Evolutionary conservation across 2,888 invertebrate genomes (phyloP), one percentile per base, ranked within the genome.

Genomic region (Plagodis pulveraria): DNA sequence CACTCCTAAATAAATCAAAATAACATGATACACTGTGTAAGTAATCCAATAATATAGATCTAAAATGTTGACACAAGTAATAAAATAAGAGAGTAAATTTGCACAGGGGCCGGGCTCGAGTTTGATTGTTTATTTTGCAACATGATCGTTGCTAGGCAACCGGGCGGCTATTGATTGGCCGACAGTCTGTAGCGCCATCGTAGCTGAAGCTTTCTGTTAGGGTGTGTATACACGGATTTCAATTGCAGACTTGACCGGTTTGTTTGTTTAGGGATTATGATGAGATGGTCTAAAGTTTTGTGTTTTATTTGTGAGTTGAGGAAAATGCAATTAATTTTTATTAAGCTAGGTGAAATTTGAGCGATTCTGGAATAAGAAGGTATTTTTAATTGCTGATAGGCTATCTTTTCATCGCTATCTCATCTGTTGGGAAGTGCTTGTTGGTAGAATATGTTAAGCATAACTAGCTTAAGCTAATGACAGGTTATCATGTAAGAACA

Each of bases 51-150:
- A 87, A 87, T 89, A 89, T 86, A 84, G 80, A 87, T 90, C 84
- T 89, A 90, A 90, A 91, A 86, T 90, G 90, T 93, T 91, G 84
- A 86, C 87, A 84, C 84, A 82, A 87, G 85, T 89, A 90, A 93
- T 93, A 92, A 91, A 91, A 91, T 91, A 89, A 87, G 89, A 86
- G 84, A 86, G 89, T 84, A 91, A 92, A 92, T 91, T 91, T 93
- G 86, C 85, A 86, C 81, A 83, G 83, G 83, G 82, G 83, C 78
- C 75, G 78, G 83, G 81, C 82, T 70, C 77, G 80, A 76, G 75
- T 83, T 80, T 86, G 90, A 90, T 92, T 93, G 93, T 93, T 93
- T 93, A 90, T 93, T 93, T 93, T 93, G 91, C 86, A 93, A 93
- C 87, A 86, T 87, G 91, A 91, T 86, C 91, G 93, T 93, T 88